phyloP scores from a whole-genome alignment of 2,113 vertebrate genomes.

The Bombycilla garrulus region DNA sequence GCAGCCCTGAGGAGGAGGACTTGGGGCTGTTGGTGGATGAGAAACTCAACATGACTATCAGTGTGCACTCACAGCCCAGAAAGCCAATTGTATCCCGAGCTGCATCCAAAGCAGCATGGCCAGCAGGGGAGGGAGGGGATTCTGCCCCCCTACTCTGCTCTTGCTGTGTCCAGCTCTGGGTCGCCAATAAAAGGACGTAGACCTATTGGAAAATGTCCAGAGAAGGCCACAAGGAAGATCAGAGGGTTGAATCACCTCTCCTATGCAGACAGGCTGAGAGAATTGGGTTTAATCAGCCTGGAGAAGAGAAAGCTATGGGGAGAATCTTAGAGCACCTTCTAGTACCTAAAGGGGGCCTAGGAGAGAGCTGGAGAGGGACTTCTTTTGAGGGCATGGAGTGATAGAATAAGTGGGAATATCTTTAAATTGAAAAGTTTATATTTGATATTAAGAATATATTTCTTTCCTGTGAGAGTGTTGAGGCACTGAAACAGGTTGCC shows the following conservation, averaged over 20 bases:
- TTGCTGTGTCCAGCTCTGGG: not conserved
- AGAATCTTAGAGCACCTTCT: not conserved
- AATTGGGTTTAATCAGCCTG: not conserved
- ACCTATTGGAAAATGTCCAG: not conserved
- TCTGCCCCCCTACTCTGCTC: not conserved
- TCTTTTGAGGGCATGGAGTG: not conserved
- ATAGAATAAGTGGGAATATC: not conserved
- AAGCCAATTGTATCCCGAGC: not conserved
- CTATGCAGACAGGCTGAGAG: not conserved
- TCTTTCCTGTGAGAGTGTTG: not conserved
- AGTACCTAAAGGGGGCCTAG: not conserved
- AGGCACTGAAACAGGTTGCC: not conserved
- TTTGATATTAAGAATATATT: not conserved
- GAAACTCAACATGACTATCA: not conserved
- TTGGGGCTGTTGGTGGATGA: not conserved
- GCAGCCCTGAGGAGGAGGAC: not conserved
- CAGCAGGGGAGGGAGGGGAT: not conserved
- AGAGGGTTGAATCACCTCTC: not conserved
- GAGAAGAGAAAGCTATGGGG: not conserved
- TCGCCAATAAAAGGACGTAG: not conserved
- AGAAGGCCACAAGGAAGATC: not conserved
- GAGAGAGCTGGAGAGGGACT: not conserved
- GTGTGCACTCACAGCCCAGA: not conserved
- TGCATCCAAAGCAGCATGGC: rapidly evolving
- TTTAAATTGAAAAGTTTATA: not conserved